A percentile compares a stretch with the other conserved stretches of the same genome.
These are phyloP conservation scores for Yasuhikotakia modesta DNA, from an alignment of 2,797 vertebrate species.

Conservation along the genomic window DNA sequence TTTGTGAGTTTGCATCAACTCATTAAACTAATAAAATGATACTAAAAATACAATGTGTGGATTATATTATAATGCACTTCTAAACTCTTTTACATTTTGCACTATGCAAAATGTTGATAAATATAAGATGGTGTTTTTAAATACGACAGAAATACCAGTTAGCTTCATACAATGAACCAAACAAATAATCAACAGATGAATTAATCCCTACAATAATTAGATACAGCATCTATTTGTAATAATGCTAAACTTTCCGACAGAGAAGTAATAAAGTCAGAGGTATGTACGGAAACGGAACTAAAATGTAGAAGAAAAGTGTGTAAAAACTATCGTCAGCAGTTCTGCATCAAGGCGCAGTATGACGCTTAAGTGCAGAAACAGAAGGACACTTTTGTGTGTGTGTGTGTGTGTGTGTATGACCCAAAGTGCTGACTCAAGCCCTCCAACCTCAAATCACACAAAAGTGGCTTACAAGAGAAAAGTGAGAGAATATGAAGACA, in stretches of 20 bases:
- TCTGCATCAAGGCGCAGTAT: constrained; percentile 40
- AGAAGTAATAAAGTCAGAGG: constrained; percentile 6
- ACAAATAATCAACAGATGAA: too few species aligned
- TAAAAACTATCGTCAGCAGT: constrained; percentile 48
- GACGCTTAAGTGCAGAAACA: constrained; percentile 23
- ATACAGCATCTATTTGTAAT: too few species aligned
- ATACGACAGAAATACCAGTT: too few species aligned
- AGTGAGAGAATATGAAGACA: constrained; percentile 6
- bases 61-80: too few species aligned
- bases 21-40: neutral
- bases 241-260: neutral
- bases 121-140: too few species aligned
- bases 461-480: constrained; percentile 1
- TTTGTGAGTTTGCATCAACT: neutral
- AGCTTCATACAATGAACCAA: too few species aligned
- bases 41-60: too few species aligned
- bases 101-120: too few species aligned
- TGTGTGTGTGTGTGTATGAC: neutral
- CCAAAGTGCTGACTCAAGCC: constrained; percentile 51
- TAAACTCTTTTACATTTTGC: too few species aligned
- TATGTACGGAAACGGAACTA: neutral
- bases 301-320: neutral
- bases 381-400: too few species aligned
- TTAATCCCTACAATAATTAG: too few species aligned
- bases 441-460: constrained; percentile 29